These are phyloP conservation scores for Musca domestica DNA, from an alignment of 1,140 invertebrate genomes.

Conservation along the genomic window DNA sequence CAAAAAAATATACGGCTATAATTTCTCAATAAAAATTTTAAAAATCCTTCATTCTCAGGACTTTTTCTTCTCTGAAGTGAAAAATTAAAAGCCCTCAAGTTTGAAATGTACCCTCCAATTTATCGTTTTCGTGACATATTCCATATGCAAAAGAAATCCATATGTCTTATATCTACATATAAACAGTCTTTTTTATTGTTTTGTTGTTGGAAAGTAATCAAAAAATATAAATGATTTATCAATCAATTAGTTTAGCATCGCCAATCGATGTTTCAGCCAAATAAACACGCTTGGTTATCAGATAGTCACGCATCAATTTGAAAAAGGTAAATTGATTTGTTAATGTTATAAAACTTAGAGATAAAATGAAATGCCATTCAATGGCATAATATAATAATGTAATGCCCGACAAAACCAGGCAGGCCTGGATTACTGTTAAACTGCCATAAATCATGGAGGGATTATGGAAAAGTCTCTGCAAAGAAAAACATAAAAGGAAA, in stretches of 20 bases:
- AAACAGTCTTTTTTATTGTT: too few relatives aligned
- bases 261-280: conserved; percentile 71
- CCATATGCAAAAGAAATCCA: too few relatives aligned
- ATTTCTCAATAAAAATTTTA: too few relatives aligned
- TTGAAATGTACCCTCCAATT: too few relatives aligned
- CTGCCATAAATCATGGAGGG: conserved; percentile 77
- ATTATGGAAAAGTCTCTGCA: conserved; percentile 81
- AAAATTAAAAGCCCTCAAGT: too few relatives aligned
- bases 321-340: conserved; percentile 91
- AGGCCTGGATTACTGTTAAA: conserved; percentile 70
- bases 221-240: background rate
- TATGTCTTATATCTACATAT: too few relatives aligned
- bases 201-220: too few relatives aligned
- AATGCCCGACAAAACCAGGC: conserved; percentile 74
- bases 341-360: conserved; percentile 78
- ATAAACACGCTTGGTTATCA: conserved; percentile 81
- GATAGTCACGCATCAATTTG: conserved; percentile 81
- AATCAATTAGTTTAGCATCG: conserved; percentile 42
- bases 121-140: too few relatives aligned
- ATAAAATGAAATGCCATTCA: conserved; percentile 90
- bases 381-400: conserved; percentile 71
- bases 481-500: conserved; percentile 28
- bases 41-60: too few relatives aligned
- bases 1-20: too few relatives aligned
- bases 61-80: too few relatives aligned